Base-by-base conservation (phyloP, 2,113 vertebrate genomes). In the Phalacrocorax carbo region DNA sequence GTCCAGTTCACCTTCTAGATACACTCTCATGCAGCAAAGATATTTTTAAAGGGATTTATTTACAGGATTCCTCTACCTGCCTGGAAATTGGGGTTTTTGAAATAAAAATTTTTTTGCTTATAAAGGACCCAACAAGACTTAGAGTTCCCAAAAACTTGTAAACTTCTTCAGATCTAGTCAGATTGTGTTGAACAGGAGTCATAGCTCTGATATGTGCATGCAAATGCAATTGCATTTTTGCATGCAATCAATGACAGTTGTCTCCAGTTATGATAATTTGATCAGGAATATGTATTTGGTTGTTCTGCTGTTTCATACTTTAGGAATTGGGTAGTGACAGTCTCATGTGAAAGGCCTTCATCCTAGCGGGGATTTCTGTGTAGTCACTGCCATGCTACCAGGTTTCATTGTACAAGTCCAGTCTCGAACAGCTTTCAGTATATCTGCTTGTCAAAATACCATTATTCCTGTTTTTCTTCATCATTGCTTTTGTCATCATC, bases 31-130 rank as follows among this genome's bases (percentile, higher is more conserved):
- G 14, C 64, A 90, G 19, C 29, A 72, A 78, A 79, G 34, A 7
- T 38, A 44, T 44, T 86, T 91, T 72, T 36, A 15, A 54, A 70
- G 15, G 10, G 23, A 29, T 92, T 61, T 66, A 42, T 79, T 66
- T 51, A 61, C 9, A 51, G 20, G 23, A 52, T 80, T 85, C 30
- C 19, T 79, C 40, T 44, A 69, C 36, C 69, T 92, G 34, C 42
- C 20, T 1, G 3, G 30, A 83, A 90, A 52, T 76, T 2, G 8
- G 10, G 0, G 2, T 0, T 6, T 80, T 71, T 82, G 5, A 44
- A 36, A 0, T 14, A 3, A 5, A 4, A 21, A 25, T 54, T 71
- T 82, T 90, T 88, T 38, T 87, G 13, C 26, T 65, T 77, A 17
- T 44, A 44, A 92, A 82, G n/a, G 16, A 86, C 17, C 25, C 54